Base-by-base conservation (phyloP, 2,113 vertebrate genomes). In the Mustela nigripes region DNA sequence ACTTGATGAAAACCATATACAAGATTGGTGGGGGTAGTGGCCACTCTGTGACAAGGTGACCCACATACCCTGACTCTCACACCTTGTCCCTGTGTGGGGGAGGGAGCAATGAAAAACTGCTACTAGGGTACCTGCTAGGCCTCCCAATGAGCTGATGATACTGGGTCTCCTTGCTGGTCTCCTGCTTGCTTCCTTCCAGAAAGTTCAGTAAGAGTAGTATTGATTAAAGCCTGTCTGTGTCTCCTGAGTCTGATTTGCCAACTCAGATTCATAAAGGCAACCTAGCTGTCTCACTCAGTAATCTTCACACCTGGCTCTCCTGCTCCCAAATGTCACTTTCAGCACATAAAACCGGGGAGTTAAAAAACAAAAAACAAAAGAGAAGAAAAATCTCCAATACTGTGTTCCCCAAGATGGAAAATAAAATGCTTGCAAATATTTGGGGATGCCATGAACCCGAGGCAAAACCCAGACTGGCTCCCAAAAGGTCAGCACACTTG, bases 1-100 rank as follows among this genome's bases (percentile, higher is more conserved):
- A 26, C 48, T 53, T 95, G 88, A 98, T 95, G 95, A 89, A 96
- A 98, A 95, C 90, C 94, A 88, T 82, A 91, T 5, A 73, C 26
- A 56, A 85, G 63, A 81, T 5, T 84, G 91, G 65, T 45, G 56
- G 90, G 24, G 50, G 31, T 63, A n/a, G 4, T 15, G 33, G 69
- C 42, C 73, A 94, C 53, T 87, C n/a, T 81, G 60, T 78, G 81
- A 90, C 76, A 87, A 90, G 67, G 63, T 78, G 63, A 92, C 88
- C 65, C 89, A 83, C 48, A 81, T 31, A 83, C 78, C 62, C 89
- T 69, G 67, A 60, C 24, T 95, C 56, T 94, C 81, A 85, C 50
- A 89, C 45, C n/a, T 62, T 56, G 58, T 33, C 45, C 2, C 2
- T 45, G 12, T 14, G 15, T 71, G 65, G 67, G 45, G 31, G 24